Evolutionary conservation across 1,140 invertebrate species (phyloP), one percentile per base, ranked within the genome.

Genomic region (Saccostrea cuccullata): DNA sequence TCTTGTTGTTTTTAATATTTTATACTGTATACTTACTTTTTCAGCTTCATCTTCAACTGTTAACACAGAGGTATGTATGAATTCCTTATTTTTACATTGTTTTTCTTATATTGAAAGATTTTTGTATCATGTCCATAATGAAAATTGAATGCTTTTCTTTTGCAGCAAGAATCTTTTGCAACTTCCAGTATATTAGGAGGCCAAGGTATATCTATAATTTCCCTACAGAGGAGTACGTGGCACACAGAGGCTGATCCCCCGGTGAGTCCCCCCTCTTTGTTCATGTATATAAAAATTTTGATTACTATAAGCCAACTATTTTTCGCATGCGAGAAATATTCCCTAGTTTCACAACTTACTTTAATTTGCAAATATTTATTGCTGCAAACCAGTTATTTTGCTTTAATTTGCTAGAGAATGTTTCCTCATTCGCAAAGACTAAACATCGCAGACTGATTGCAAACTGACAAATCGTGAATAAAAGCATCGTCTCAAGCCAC

Each of bases 171-270:
- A 55, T 84, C 83, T 30, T 83, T 56, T 70, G 67, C 70, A 6
- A 64, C 64, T 82, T 86, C 87, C 84, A 88, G 86, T 87, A 89
- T 89, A 70, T 82, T 60, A 88, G 91, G 88, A 87, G 82, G 89
- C 73, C 64, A 90, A 77, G 91, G 91, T 30, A 89, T 94, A 85
- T 93, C 93, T 26, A 88, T 94, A 17, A 88, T 94, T 30, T 93
- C 93, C 47, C 91, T 93, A 82, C 93, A 94, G 90, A 92, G 92
- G 84, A 94, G 91, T 85, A 93, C 93, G 23, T 94, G 93, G 93
- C 93, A 94, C 82, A 93, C 93, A 82, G 93, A 93, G 82, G 88
- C 91, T 86, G 92, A 93, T 82, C 93, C 93, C n/a, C 90, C 91
- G 17, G 93, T 94, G 87, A 91, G 92, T 88, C 40, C 15, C 23